Conservation (phyloP, 1,140 invertebrate species). For the Plodia interpunctella region DNA sequence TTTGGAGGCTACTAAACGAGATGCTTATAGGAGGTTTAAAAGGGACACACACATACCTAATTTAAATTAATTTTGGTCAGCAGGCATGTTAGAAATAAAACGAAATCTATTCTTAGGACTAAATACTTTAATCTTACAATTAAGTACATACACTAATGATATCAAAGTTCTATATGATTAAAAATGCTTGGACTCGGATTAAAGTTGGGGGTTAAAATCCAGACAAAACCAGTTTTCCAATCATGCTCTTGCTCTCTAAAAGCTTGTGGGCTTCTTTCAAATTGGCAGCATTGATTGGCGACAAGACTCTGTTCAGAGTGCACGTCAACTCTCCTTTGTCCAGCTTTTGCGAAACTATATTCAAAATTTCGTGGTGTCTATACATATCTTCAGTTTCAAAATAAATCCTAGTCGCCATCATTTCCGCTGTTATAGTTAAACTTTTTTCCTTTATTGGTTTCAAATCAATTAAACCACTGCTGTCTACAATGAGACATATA, state of each 20-base stretch:
- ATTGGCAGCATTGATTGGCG: constrained; percentile 58
- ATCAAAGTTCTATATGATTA: too few relatives aligned
- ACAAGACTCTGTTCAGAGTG: constrained; percentile 49
- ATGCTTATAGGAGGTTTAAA: too few relatives aligned
- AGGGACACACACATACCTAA: too few relatives aligned
- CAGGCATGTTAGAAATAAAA: too few relatives aligned
- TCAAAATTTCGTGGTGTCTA: constrained; percentile 52
- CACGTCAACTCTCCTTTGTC: constrained; percentile 45
- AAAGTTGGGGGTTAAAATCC: constrained; percentile 32
- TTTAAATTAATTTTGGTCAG: too few relatives aligned
- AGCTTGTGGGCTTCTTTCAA: constrained; percentile 51
- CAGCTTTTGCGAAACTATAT: constrained; percentile 51
- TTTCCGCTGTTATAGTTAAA: constrained; percentile 58
- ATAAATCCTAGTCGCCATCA: constrained; percentile 58
- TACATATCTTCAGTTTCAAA: constrained; percentile 57
- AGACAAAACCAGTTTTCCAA: constrained; percentile 56
- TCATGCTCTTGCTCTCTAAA: constrained; percentile 42
- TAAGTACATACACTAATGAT: too few relatives aligned
- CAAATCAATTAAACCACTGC: constrained; percentile 53
- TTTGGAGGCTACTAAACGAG: too few relatives aligned
- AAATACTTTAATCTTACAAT: too few relatives aligned
- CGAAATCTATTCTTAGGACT: too few relatives aligned
- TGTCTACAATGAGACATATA: constrained; percentile 62
- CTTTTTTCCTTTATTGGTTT: constrained; percentile 61
- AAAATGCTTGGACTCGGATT: not conserved